Conservation (phyloP, 2,888 invertebrate genomes). For the Drosophila atroscutellata region DNA sequence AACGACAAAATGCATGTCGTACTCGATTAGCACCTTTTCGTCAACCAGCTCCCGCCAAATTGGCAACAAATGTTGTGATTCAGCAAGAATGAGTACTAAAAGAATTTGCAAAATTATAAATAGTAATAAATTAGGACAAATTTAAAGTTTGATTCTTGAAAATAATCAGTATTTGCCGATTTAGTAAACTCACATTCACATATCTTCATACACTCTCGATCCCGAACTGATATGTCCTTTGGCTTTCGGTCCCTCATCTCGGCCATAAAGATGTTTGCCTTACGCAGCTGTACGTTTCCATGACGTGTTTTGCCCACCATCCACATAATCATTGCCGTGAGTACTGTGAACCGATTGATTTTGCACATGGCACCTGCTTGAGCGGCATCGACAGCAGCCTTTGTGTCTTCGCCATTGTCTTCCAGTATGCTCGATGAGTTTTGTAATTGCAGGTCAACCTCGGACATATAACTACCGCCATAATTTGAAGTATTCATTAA, state of each 20-base stretch:
- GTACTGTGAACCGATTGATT: constrained; percentile 81
- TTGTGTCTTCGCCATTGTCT: constrained; percentile 6
- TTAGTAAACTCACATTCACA: constrained; percentile 81
- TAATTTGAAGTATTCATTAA: neutral
- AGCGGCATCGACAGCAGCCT: constrained; percentile 16
- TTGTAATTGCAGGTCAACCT: constrained; percentile 9
- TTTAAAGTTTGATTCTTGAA: neutral
- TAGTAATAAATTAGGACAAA: neutral
- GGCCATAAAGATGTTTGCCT: constrained; percentile 70
- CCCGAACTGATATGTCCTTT: constrained; percentile 55
- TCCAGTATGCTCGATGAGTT: neutral
- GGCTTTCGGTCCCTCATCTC: constrained; percentile 68
- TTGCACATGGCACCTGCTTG: constrained; percentile 72
- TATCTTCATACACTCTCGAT: constrained; percentile 74
- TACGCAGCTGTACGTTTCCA: constrained; percentile 71
- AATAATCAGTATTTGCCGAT: neutral
- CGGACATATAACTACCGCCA: constrained; percentile 23
- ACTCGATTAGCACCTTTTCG: constrained; percentile 89
- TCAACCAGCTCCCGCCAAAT: constrained; percentile 91
- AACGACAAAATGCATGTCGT: constrained; percentile 88
- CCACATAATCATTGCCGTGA: constrained; percentile 84
- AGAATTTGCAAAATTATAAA: neutral
- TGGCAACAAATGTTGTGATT: constrained; percentile 77
- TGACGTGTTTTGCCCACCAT: constrained; percentile 75
- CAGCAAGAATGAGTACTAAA: constrained; percentile 80